These are phyloP conservation scores for Phorcus lineatus DNA, from an alignment of 2,888 invertebrate species.

Conservation along the genomic window DNA sequence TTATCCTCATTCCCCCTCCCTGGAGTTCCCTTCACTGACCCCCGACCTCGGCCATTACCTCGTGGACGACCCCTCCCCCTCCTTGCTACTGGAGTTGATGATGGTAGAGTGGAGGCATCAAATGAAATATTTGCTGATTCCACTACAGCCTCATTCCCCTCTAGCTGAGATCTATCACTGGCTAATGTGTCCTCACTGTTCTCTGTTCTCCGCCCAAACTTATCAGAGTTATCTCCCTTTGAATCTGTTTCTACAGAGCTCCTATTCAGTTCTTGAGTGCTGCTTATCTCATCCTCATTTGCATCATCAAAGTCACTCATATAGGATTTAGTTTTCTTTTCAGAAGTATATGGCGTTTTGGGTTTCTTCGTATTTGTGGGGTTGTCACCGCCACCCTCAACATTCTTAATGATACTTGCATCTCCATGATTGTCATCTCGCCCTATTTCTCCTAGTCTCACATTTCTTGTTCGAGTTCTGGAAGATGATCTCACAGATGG, in stretches of 20 bases:
- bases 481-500: not conserved
- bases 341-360: not conserved
- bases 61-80: not conserved
- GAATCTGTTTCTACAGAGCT: not conserved
- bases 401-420: not conserved
- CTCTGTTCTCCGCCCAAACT: not conserved
- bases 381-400: not conserved
- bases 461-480: not conserved
- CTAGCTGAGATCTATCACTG: not conserved
- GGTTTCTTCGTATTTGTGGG: not conserved
- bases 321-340: not conserved
- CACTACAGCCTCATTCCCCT: not conserved
- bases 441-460: not conserved
- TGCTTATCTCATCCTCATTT: not conserved
- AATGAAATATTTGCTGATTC: not conserved
- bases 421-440: not conserved
- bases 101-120: not conserved
- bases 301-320: slow-evolving; percentile 1
- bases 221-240: not conserved
- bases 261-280: not conserved
- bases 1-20: not conserved
- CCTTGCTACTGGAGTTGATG: not conserved
- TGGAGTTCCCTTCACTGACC: not conserved
- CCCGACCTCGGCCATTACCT: not conserved
- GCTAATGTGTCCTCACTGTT: not conserved